Base-by-base conservation (phyloP, 64 coral and sea anemone genomes). In the Pocillopora damicornis region DNA sequence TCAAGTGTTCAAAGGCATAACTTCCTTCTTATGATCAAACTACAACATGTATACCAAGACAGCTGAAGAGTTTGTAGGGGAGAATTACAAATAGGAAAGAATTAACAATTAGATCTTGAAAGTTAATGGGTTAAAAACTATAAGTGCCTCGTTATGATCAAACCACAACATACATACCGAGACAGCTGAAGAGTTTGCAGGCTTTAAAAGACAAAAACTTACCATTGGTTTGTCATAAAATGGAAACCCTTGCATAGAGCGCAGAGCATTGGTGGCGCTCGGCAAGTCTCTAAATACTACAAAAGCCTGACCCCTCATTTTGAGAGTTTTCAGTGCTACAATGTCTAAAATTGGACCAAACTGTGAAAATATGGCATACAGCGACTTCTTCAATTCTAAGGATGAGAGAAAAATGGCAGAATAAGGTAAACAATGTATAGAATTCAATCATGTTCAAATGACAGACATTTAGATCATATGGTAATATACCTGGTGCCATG, bases 151-250 rank as follows among this genome's bases (percentile, higher is more conserved):
- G 42, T 51, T 51, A 51, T 51, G 42, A 51, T 51, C 58, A 60
- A 79, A 13, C 58, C 58, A 79, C 77, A 26, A 34, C 42, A 85
- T 85, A 73, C 81, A 85, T 73, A 85, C 81, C 65, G 13, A 14
- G 11, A 15, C 42, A 72, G 81, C 64, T 72, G 81, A 57, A 58
- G 38, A n/a, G 37, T 51, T 9, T 67, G 36, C 56, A 58, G 35
- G 58, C 71, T 85, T 37, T 51, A 45, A 13, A 25, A 23, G 38
- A 14, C n/a, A 62, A 67, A 9, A 38, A 95, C 97, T 92, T 93
- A 99, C 97, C 97, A 99, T 99, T 85, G 97, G 97, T 26, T 99
- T 99, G 75, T 99, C 97, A 88, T 99, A 99, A 93, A 99, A 99
- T 61, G 97, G 97, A 63, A 99, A 99, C 35, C 97, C 97, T 81